A percentile compares a stretch with the other conserved stretches of the same genome.
Conservation (phyloP, 1,140 invertebrate species). For the Sarcophaga bullata region DNA sequence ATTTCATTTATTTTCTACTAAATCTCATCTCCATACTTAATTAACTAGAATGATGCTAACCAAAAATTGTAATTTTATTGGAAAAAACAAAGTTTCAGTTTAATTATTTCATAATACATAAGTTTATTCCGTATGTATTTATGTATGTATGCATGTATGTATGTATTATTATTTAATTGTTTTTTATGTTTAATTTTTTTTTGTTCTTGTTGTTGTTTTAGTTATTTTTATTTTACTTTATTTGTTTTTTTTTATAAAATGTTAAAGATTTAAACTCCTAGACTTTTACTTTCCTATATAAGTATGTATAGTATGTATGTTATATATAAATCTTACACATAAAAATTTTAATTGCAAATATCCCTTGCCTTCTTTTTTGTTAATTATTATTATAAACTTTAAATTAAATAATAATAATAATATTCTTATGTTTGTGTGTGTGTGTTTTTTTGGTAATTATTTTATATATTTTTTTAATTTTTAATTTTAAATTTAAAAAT, state of each 20-base stretch:
- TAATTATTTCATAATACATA: not conserved
- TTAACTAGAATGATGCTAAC: not conserved
- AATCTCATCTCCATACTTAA: not conserved
- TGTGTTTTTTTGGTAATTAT: not conserved
- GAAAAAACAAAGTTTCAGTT: constrained; percentile 7
- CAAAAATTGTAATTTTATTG: not conserved
- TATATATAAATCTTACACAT: constrained; percentile 39
- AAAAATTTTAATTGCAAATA: constrained; percentile 40
- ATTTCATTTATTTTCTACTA: too few relatives aligned
- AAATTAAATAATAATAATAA: constrained; percentile 5
- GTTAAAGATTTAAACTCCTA: constrained; percentile 4
- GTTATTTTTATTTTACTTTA: constrained; percentile 5
- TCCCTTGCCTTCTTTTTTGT: constrained; percentile 37
- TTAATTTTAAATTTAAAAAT: not conserved
- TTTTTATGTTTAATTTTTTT: not conserved
- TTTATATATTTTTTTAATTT: not conserved
- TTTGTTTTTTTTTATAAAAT: constrained; percentile 28
- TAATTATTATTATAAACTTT: constrained; percentile 22
- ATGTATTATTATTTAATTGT: not conserved
- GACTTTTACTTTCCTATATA: constrained; percentile 9
- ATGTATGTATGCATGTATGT: not conserved
- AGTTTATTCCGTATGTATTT: not conserved
- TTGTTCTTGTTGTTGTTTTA: not conserved
- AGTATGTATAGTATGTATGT: constrained; percentile 23
- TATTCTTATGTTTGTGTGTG: not conserved